A percentile compares a stretch with the other conserved stretches of the same genome.
Conservation (phyloP, 53 echinoderm and acorn worm species). For the Temnopleurus reevesii region DNA sequence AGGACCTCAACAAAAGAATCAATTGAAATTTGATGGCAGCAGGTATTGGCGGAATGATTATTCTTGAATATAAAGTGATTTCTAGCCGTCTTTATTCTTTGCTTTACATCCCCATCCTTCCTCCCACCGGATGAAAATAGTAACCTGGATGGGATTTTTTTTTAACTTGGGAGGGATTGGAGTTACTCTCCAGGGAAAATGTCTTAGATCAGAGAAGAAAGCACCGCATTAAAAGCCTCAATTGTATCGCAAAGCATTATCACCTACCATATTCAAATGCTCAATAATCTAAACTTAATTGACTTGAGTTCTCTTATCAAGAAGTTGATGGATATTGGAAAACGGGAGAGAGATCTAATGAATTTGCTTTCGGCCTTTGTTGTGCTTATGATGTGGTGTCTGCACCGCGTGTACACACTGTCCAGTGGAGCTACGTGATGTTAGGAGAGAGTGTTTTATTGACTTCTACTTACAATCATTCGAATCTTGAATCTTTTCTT, state of each 20-base stretch:
- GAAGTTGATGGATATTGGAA: not conserved
- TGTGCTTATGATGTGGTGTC: not conserved
- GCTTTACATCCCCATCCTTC: not conserved
- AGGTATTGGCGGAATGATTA: conserved; percentile 6
- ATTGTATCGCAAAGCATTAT: not conserved
- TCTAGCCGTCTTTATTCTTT: not conserved
- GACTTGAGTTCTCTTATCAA: not conserved
- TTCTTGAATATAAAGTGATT: conserved; percentile 22
- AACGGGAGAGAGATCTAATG: conserved; percentile 5
- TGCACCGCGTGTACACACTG: not conserved
- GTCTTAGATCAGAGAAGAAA: not conserved
- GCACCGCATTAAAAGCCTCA: not conserved
- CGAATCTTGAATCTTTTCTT: too few relatives aligned
- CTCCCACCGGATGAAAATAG: too few relatives aligned
- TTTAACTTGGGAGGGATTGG: not conserved
- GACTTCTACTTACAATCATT: too few relatives aligned
- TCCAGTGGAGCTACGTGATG: not conserved
- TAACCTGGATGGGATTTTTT: not conserved
- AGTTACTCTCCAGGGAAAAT: not conserved
- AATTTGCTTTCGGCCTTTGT: not conserved
- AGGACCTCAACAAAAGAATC: not conserved
- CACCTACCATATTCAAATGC: not conserved
- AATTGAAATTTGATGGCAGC: conserved; percentile 28
- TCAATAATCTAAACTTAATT: not conserved
- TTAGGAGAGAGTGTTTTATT: too few relatives aligned